Evolutionary conservation across 2,888 invertebrate genomes (phyloP).

Genomic region (Oscheius myriophilus): DNA sequence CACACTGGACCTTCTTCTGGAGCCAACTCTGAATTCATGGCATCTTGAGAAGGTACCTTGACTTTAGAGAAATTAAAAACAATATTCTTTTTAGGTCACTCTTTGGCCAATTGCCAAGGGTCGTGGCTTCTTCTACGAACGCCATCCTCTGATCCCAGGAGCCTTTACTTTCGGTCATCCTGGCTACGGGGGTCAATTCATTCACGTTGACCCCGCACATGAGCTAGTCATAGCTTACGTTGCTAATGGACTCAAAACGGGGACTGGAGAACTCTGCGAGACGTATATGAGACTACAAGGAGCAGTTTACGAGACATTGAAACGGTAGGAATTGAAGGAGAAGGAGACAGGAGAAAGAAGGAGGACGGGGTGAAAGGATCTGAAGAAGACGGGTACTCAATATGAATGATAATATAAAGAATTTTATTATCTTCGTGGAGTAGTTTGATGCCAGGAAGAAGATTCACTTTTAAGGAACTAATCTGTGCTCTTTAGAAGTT

Average conservation of each 20-base stretch:
- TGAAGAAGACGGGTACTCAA: no score
- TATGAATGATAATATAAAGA: no score
- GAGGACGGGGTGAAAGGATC: no score
- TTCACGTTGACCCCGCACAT: constrained; percentile 58
- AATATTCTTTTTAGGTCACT: constrained; percentile 34
- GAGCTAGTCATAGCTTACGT: constrained; percentile 57
- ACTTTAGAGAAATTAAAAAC: constrained; percentile 14
- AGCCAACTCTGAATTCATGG: constrained; percentile 62
- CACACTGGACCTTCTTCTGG: constrained; percentile 46
- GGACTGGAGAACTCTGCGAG: constrained; percentile 62
- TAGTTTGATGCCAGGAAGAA: no score
- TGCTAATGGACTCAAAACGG: constrained; percentile 64
- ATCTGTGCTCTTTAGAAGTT: no score
- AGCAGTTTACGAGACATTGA: constrained; percentile 39
- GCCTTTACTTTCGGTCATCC: constrained; percentile 66
- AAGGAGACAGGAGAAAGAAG: no score
- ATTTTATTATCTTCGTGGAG: no score
- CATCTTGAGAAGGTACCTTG: constrained; percentile 54
- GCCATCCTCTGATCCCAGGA: constrained; percentile 58
- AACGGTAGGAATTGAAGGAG: no score
- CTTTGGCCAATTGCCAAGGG: constrained; percentile 66
- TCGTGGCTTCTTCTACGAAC: constrained; percentile 67
- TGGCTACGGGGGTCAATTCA: constrained; percentile 65
- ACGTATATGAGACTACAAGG: constrained; percentile 58
- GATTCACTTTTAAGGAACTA: no score